Conservation (phyloP, 2,797 vertebrate genomes). For the Alcedo atthis region DNA sequence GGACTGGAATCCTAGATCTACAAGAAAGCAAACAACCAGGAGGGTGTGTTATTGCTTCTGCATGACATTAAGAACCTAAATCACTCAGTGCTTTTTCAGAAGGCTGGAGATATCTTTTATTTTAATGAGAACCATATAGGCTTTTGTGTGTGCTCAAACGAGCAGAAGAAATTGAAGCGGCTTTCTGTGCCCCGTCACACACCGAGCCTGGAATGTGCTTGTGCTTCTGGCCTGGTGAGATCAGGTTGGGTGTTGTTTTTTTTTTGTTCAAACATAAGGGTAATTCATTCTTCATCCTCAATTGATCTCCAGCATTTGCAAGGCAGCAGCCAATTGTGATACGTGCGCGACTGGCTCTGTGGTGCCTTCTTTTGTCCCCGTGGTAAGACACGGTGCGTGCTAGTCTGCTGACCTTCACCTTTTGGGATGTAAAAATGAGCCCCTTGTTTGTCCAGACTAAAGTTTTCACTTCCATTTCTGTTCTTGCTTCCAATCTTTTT, state of each 20-base stretch:
- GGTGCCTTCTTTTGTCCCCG: slow-evolving; percentile 34
- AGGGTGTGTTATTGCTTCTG: slow-evolving; percentile 15
- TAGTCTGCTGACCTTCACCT: slow-evolving; percentile 56
- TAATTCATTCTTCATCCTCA: slow-evolving; percentile 70
- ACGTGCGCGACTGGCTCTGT: slow-evolving; percentile 3
- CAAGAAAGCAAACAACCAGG: not conserved
- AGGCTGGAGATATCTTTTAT: slow-evolving; percentile 48
- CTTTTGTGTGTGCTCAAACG: slow-evolving; percentile 65
- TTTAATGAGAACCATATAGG: slow-evolving; percentile 57
- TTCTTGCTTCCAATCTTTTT: not conserved
- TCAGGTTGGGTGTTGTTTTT: slow-evolving; percentile 25
- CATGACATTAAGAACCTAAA: slow-evolving; percentile 6
- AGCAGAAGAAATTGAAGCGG: slow-evolving; percentile 51
- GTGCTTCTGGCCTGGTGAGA: slow-evolving; percentile 59
- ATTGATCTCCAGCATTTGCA: slow-evolving; percentile 51
- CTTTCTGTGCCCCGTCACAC: slow-evolving; percentile 58
- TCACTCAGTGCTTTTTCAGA: slow-evolving; percentile 22
- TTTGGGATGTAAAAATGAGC: slow-evolving; percentile 48
- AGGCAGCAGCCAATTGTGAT: slow-evolving; percentile 62
- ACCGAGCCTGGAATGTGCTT: slow-evolving; percentile 38
- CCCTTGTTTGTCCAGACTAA: slow-evolving; percentile 26
- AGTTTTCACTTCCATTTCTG: slow-evolving; percentile 32
- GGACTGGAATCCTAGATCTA: not conserved
- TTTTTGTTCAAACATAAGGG: slow-evolving; percentile 59
- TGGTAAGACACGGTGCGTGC: not conserved